Conservation (phyloP, 2,113 vertebrate species). For the zebrafish (Danio rerio) region GRCz12tu NC_133178.1:44934001-44934500, state of each 20-base stretch:
- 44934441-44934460: too few species aligned
- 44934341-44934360: too few species aligned
- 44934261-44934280: neutral
- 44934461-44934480: too few species aligned
- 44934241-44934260: too few species aligned
- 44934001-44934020: neutral
- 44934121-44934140: neutral
- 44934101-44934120: neutral
- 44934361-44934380: too few species aligned
- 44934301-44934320: too few species aligned
- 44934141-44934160: neutral
- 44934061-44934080: neutral
- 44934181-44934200: neutral
- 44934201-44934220: neutral
- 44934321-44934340: too few species aligned
- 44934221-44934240: neutral
- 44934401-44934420: too few species aligned
- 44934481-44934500: too few species aligned
- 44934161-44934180: neutral
- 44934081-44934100: neutral
- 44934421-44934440: too few species aligned
- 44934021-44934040: neutral
- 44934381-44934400: too few species aligned
- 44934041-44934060: neutral
- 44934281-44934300: too few species aligned